Conservation (phyloP, 2,113 vertebrate genomes). For the Eleginops maclovinus region DNA sequence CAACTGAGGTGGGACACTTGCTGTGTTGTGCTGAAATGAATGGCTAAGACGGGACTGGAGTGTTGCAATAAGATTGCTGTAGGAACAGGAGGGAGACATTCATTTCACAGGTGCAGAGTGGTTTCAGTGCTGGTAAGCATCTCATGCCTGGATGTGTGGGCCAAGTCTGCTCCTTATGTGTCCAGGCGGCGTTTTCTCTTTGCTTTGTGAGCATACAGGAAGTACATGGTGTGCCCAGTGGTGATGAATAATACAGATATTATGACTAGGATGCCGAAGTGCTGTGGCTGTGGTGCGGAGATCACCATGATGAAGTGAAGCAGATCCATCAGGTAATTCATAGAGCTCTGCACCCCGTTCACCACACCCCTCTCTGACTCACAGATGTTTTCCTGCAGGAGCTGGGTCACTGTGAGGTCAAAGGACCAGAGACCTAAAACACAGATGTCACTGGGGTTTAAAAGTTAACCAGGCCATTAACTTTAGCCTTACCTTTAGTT, state of each 20-base stretch:
- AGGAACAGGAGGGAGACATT: slow-evolving; percentile 69
- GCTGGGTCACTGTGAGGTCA: slow-evolving; percentile 84
- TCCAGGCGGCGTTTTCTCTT: slow-evolving; percentile 77
- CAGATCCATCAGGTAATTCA: slow-evolving; percentile 88
- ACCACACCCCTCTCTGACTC: slow-evolving; percentile 84
- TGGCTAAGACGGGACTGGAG: slow-evolving; percentile 61
- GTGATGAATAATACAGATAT: slow-evolving; percentile 87
- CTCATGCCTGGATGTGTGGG: slow-evolving; percentile 33
- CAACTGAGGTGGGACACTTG: slow-evolving; percentile 61
- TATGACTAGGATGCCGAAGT: slow-evolving; percentile 81
- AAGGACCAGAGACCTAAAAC: slow-evolving; percentile 84
- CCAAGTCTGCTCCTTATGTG: slow-evolving; percentile 61
- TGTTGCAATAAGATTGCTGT: slow-evolving; percentile 66
- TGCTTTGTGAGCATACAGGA: slow-evolving; percentile 83
- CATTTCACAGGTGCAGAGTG: slow-evolving; percentile 75
- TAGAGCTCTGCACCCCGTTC: slow-evolving; percentile 85
- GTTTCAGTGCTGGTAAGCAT: slow-evolving; percentile 54
- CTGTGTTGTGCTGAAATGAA: slow-evolving; percentile 73
- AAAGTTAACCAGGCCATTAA: neutral
- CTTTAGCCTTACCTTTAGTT: neutral
- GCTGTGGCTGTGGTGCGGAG: slow-evolving; percentile 80
- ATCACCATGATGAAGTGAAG: slow-evolving; percentile 84
- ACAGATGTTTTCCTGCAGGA: slow-evolving; percentile 85
- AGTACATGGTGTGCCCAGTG: slow-evolving; percentile 83
- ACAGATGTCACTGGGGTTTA: slow-evolving; percentile 27